Evolutionary conservation across 2,888 invertebrate genomes (phyloP), one percentile per base, ranked within the genome.

Genomic region (Mechanitis messenoides): DNA sequence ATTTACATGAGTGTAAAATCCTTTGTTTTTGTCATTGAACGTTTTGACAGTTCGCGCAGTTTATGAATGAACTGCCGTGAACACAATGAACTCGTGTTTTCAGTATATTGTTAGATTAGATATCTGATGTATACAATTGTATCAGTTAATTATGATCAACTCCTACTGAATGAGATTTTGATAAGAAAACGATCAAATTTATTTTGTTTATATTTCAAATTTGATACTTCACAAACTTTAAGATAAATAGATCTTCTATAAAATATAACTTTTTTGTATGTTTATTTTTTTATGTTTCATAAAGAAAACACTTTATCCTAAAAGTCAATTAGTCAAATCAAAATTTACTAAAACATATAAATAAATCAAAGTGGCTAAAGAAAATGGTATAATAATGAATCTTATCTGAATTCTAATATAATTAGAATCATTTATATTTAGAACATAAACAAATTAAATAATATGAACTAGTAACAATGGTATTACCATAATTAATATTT

Each of bases 51-150:
- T 75, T 85, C 82, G 73, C 74, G 73, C 75, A 78, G 74, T 87
- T 88, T 87, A 88, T 89, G 89, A 89, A 89, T 89, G 89, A 83
- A 82, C 79, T 74, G 78, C 74, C 77, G 76, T 78, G 78, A 79
- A 79, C 79, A 80, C 85, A 87, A 86, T 84, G 84, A 85, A 82
- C 77, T 78, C 80, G 78, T 82, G 80, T 71, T 72, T 78, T 76
- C 79, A 81, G 83, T 75, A 74, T 78, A 79, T 73, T 42, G 42
- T 42, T 79, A 82, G 81, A 84, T 84, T 81, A 82, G 78, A 80
- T 84, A 81, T 73, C 69, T 73, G 63, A 68, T 72, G 68, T 75
- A 72, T 74, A 71, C 72, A 75, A 72, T 70, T 69, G 68, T 73
- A 69, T 69, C 69, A 64, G 56, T 61, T 53, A 56, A 61, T 57